These are phyloP conservation scores for Malthinus flaveolus DNA, from an alignment of 2,888 invertebrate species.

Conservation along the genomic window DNA sequence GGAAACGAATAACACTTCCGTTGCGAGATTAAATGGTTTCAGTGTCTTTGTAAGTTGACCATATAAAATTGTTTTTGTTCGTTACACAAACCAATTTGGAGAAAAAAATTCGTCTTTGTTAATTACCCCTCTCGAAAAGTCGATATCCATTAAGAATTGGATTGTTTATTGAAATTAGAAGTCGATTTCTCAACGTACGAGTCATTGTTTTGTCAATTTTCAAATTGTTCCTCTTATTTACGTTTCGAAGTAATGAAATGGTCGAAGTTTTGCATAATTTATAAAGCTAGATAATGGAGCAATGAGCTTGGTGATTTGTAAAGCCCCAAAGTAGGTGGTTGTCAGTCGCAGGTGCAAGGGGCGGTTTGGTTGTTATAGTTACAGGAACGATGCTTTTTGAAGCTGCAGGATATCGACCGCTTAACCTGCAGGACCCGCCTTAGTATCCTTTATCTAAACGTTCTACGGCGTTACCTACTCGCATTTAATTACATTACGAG, in stretches of 20 bases:
- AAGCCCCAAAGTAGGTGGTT: constrained; percentile 28
- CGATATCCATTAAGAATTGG: too few species aligned
- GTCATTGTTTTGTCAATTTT: constrained; percentile 9
- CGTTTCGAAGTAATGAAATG: constrained; percentile 20
- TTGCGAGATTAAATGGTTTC: constrained; percentile 39
- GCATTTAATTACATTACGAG: not conserved
- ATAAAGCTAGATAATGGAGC: constrained; percentile 29
- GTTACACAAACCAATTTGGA: constrained; percentile 13
- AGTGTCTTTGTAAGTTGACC: constrained; percentile 36
- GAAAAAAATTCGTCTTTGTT: not conserved
- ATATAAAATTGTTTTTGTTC: constrained; percentile 33
- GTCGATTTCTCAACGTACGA: not conserved
- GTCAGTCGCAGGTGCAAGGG: constrained; percentile 33
- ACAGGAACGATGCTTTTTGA: constrained; percentile 41
- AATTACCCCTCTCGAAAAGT: not conserved
- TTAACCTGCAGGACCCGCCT: constrained; percentile 34
- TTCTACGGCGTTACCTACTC: not conserved
- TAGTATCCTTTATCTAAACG: constrained; percentile 23
- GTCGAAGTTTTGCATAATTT: constrained; percentile 24
- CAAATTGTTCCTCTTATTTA: constrained; percentile 12
- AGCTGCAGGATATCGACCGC: constrained; percentile 41
- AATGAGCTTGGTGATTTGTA: constrained; percentile 31
- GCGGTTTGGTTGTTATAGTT: constrained; percentile 35
- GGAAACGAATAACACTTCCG: constrained; percentile 40
- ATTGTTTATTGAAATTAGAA: too few species aligned